Conservation (phyloP, 2,113 vertebrate genomes). For the Cyprinodon tularosa region DNA sequence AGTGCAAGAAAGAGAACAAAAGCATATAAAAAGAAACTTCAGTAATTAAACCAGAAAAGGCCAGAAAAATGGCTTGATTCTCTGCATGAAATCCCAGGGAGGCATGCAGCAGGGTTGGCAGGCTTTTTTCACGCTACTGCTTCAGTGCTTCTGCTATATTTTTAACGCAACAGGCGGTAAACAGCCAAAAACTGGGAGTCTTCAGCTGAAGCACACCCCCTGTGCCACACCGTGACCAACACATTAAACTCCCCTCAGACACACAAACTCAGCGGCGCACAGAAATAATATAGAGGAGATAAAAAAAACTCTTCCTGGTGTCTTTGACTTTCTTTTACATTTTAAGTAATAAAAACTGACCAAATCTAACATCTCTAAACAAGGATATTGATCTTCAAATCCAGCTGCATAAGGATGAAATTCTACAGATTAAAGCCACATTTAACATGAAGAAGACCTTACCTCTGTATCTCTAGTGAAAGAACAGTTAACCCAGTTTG, state of each 20-base stretch:
- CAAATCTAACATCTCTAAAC: too few relatives aligned
- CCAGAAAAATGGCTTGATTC: background rate
- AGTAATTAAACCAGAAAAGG: background rate
- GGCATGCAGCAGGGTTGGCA: background rate
- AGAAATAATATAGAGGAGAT: constrained; percentile 7
- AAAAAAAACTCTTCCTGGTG: background rate
- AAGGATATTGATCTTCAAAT: too few relatives aligned
- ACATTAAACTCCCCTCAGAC: constrained; percentile 31
- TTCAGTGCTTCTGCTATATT: constrained; percentile 42
- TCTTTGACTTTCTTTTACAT: background rate
- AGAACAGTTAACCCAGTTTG: constrained; percentile 29
- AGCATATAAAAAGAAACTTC: background rate
- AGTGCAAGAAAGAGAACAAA: background rate
- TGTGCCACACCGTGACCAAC: constrained; percentile 2
- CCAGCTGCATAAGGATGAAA: background rate
- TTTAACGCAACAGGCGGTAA: constrained; percentile 44
- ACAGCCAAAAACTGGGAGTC: constrained; percentile 40
- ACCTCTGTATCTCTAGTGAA: constrained; percentile 43
- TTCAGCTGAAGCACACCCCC: constrained; percentile 5
- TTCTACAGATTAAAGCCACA: background rate
- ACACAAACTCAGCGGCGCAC: background rate
- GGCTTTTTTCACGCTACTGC: constrained; percentile 4
- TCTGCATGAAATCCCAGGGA: background rate
- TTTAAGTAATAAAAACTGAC: background rate
- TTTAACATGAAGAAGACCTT: background rate